Evolutionary conservation across 2,797 vertebrate species (phyloP), one percentile per base, ranked within the genome.

Genomic region (Harpagifer antarcticus): DNA sequence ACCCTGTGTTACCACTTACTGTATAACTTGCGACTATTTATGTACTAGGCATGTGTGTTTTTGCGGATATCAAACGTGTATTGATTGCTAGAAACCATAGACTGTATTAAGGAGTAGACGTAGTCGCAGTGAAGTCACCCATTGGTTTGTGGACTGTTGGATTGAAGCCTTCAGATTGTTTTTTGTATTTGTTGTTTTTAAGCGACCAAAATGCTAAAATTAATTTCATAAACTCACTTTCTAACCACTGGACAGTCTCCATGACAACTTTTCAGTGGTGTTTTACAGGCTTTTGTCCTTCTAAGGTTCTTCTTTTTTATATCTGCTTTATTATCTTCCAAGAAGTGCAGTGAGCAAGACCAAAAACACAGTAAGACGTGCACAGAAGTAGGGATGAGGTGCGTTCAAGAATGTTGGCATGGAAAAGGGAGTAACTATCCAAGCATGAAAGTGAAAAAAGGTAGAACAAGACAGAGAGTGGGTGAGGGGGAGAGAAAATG

Each of bases 371-470:
- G 76, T 43, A 55, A 75, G 76, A 69, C 47, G 49, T 83, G 74
- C 81, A 33, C 5, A 65, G 64, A 50, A 57, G 76, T 69, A 49
- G 60, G 70, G 72, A 70, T 31, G 80, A 84, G 60, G 71, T 82
- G 68, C 19, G 23, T 17, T 79, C 67, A 84, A 90, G 83, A 89
- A 88, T 87, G 86, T 89, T 89, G 83, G 89, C 85, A 59, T 43
- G 77, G 59, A 81, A 86, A 86, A 82, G 79, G 77, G 84, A 78
- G 76, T 3, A 62, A 19, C 78, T 68, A 61, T 84, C 84, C 81
- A 75, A 84, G 87, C 88, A 83, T 89, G 84, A 90, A 91, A 83
- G 88, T 84, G 82, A 83, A 86, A 87, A 6, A 88, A 88, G 86
- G 83, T 89, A 89, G 85, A 80, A 68, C 40, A 19, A 76, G 71